Evolutionary conservation across 92 coral and sea anemone species (phyloP).

Genomic region (Siderastrea radians): DNA sequence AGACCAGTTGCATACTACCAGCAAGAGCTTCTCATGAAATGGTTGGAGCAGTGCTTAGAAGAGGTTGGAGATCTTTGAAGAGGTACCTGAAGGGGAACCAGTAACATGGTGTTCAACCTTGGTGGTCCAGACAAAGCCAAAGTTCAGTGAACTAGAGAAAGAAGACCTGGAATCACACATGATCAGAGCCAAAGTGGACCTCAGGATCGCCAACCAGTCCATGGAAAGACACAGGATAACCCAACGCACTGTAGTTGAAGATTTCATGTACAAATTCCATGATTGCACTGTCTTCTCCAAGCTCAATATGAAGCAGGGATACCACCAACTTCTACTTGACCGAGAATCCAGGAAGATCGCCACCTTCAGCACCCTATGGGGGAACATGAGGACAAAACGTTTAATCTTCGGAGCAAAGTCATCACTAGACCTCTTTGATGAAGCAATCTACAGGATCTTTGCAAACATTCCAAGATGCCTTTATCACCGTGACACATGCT

Average conservation of each 20-base stretch:
- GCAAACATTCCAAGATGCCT: constrained; percentile 70
- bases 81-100: constrained; percentile 71
- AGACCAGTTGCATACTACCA: constrained; percentile 68
- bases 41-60: constrained; percentile 62
- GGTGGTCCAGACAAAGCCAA: constrained; percentile 74
- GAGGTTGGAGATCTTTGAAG: constrained; percentile 32
- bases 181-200: constrained; percentile 71
- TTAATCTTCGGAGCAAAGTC: constrained; percentile 76
- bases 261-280: constrained; percentile 70
- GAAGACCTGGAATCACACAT: constrained; percentile 55
- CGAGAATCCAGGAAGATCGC: constrained; percentile 77
- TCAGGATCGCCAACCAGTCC: constrained; percentile 68
- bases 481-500: constrained; percentile 70
- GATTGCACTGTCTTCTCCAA: constrained; percentile 64
- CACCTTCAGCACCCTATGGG: constrained; percentile 79
- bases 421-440: constrained; percentile 80
- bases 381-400: constrained; percentile 77
- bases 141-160: constrained; percentile 39
- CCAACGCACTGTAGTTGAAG: constrained; percentile 63
- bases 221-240: constrained; percentile 76
- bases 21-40: constrained; percentile 50
- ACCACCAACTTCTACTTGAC: constrained; percentile 73
- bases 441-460: constrained; percentile 71
- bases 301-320: constrained; percentile 69
- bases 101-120: constrained; percentile 74